These are phyloP conservation scores for Drosophila arawakana DNA, from an alignment of 1,140 invertebrate genomes.

Conservation along the genomic window DNA sequence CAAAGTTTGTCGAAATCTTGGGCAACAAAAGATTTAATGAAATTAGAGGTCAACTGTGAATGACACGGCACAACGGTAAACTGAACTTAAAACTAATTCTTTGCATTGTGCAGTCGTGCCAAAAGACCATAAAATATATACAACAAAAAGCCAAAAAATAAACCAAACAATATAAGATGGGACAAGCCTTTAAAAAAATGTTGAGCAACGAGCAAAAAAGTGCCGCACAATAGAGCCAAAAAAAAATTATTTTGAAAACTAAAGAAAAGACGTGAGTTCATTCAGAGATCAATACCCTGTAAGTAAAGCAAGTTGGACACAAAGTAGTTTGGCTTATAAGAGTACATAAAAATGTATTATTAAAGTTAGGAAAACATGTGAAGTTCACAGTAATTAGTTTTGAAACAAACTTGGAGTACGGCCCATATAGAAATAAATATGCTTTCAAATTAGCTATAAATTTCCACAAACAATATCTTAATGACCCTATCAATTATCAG, in stretches of 20 bases:
- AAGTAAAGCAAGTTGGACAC: neutral
- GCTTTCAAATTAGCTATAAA: too few relatives aligned
- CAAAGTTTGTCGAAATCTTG: conserved; percentile 1
- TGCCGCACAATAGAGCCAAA: conserved; percentile 27
- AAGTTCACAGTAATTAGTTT: too few relatives aligned
- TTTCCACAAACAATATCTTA: neutral
- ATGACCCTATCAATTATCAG: neutral
- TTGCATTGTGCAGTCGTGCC: conserved; percentile 33
- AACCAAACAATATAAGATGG: conserved; percentile 4
- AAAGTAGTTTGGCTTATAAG: neutral
- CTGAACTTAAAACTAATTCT: conserved; percentile 10
- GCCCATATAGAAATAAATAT: too few relatives aligned
- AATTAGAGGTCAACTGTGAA: conserved; percentile 23
- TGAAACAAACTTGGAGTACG: neutral
- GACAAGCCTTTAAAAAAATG: conserved; percentile 41
- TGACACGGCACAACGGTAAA: conserved; percentile 24
- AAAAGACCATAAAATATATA: conserved; percentile 45
- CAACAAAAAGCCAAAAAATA: neutral
- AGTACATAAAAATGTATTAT: too few relatives aligned
- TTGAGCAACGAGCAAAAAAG: conserved; percentile 25
- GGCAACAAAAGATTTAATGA: neutral
- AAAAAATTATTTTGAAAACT: conserved; percentile 34
- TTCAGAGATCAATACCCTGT: conserved; percentile 9
- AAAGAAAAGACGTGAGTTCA: conserved; percentile 13
- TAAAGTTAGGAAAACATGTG: too few relatives aligned